A percentile compares a stretch with the other conserved stretches of the same genome.
phyloP scores from a whole-genome alignment of 1,140 invertebrate species.

The Cheumatopsyche charites region DNA sequence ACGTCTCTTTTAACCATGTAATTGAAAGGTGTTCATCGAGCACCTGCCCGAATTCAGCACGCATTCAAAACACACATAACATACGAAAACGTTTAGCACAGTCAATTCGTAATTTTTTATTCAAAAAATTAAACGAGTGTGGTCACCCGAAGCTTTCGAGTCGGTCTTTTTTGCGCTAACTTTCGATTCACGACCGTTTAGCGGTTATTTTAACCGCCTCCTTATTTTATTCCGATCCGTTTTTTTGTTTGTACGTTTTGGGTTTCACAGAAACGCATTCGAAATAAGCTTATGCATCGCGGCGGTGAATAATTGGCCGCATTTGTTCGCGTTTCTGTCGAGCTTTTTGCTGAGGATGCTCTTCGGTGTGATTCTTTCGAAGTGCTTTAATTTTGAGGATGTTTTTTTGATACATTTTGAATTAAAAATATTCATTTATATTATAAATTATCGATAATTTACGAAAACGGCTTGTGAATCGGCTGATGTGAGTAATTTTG shows the following conservation, averaged over 20 bases:
- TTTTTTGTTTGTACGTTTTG: background rate
- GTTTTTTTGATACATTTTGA: too few relatives aligned
- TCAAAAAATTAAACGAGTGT: too few relatives aligned
- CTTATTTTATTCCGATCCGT: background rate
- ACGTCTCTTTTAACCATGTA: background rate
- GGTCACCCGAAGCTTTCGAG: too few relatives aligned
- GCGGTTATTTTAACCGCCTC: background rate
- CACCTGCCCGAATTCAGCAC: conserved; percentile 1
- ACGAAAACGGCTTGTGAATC: too few relatives aligned
- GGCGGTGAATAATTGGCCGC: background rate
- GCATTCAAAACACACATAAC: background rate
- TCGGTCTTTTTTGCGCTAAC: background rate
- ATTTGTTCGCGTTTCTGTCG: background rate
- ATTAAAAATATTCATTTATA: too few relatives aligned
- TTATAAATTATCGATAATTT: too few relatives aligned
- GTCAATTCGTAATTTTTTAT: too few relatives aligned
- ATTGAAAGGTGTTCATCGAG: background rate
- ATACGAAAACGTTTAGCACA: background rate
- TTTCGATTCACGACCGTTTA: conserved; percentile 14
- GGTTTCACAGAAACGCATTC: background rate
- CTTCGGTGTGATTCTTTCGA: background rate
- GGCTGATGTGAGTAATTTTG: too few relatives aligned
- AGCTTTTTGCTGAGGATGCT: background rate
- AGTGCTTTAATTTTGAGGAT: too few relatives aligned
- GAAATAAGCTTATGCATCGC: background rate